phyloP scores from a whole-genome alignment of 2,113 vertebrate genomes.

The Astur gentilis region DNA sequence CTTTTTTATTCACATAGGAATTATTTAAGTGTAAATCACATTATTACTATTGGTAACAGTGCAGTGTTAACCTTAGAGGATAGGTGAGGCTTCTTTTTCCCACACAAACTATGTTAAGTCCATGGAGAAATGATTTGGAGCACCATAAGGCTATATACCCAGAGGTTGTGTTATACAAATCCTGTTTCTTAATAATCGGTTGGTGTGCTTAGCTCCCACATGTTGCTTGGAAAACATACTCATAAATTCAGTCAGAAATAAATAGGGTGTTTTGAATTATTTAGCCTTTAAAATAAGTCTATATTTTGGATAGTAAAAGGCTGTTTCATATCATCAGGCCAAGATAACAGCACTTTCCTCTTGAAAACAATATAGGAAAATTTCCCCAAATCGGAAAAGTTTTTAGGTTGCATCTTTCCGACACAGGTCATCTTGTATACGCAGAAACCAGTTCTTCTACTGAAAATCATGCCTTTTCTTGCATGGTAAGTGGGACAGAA shows the following conservation, averaged over 20 bases:
- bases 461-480: neutral
- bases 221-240: neutral
- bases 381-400: neutral
- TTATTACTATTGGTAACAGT: neutral
- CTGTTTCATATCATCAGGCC: neutral
- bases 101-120: neutral
- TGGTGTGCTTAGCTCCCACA: neutral
- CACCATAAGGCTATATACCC: neutral
- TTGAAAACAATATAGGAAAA: neutral
- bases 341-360: neutral
- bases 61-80: neutral
- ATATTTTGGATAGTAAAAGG: neutral
- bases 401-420: neutral
- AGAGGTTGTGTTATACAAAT: neutral
- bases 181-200: neutral
- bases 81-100: neutral
- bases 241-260: neutral
- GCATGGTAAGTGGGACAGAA: neutral
- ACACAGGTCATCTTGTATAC: neutral
- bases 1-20: neutral
- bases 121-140: neutral
- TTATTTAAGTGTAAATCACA: neutral
- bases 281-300: neutral
- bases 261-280: neutral
- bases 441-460: neutral